Percentiles rank a stretch among this genome's conserved stretches.
Evolutionary conservation across 37 sponge, comb jelly and placozoan species (phyloP).

Genomic region (Ianthella basta): DNA sequence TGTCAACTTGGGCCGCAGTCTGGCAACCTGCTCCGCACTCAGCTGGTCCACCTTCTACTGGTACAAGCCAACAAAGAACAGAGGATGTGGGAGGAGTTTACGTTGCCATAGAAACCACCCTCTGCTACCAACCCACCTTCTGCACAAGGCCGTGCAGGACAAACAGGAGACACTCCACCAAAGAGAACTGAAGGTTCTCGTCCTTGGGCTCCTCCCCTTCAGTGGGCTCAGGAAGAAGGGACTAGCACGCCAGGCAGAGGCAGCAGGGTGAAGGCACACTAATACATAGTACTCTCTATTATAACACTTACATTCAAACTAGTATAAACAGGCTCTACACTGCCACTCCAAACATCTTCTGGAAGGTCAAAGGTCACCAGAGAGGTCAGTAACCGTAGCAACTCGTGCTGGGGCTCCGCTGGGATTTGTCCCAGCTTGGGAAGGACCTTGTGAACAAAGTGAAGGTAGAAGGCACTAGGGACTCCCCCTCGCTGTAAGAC

Average conservation of each 20-base stretch:
- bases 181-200: conserved; percentile 57
- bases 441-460: conserved; percentile 5
- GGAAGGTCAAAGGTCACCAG: conserved; percentile 31
- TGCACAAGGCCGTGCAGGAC: conserved; percentile 48
- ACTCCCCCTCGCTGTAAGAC: conserved; percentile 17
- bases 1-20: conserved; percentile 36
- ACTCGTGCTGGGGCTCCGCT: not conserved
- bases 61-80: too few relatives aligned
- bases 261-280: too few relatives aligned
- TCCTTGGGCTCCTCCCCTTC: conserved; percentile 39
- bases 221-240: conserved; percentile 34
- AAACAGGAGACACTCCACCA: conserved; percentile 72
- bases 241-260: conserved; percentile 49
- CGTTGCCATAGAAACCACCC: too few relatives aligned
- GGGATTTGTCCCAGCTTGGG: not conserved
- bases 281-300: too few relatives aligned
- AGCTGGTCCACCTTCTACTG: too few relatives aligned
- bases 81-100: too few relatives aligned
- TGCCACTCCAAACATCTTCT: not conserved
- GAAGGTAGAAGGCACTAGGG: not conserved
- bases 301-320: not conserved
- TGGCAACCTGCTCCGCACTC: too few relatives aligned
- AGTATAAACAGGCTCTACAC: not conserved
- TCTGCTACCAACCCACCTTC: conserved; percentile 11
- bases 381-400: conserved; percentile 7